Evolutionary conservation across 2,113 vertebrate species (phyloP).

Genomic region (Cyprinodon variegatus): DNA sequence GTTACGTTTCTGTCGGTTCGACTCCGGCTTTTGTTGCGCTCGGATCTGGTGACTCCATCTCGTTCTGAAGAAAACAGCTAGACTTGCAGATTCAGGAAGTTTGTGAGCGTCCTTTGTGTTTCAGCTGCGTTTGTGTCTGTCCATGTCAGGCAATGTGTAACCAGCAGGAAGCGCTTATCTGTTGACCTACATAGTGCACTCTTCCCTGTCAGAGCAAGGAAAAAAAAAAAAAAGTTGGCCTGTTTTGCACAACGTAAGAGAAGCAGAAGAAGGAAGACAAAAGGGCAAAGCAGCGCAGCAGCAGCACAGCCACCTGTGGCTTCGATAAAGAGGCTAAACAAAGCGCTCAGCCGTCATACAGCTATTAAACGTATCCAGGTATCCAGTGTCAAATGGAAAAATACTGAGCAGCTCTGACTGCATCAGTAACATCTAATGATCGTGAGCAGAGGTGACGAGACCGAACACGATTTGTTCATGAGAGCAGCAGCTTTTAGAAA

Average conservation of each 20-base stretch:
- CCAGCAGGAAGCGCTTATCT: constrained; percentile 76
- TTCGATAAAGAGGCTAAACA: constrained; percentile 47
- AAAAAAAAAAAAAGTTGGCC: constrained; percentile 47
- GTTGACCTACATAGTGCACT: constrained; percentile 74
- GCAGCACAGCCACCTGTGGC: constrained; percentile 66
- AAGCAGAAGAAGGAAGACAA: constrained; percentile 12
- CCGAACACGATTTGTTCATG: neutral
- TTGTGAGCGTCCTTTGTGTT: constrained; percentile 7
- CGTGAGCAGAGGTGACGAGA: neutral
- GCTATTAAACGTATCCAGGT: constrained; percentile 39
- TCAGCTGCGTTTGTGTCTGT: constrained; percentile 28
- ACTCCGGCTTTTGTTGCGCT: neutral
- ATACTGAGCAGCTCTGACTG: constrained; percentile 26
- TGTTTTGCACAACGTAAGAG: constrained; percentile 50
- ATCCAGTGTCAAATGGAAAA: constrained; percentile 56
- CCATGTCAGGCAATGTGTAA: constrained; percentile 66
- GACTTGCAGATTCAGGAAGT: constrained; percentile 55
- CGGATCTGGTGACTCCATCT: constrained; percentile 16
- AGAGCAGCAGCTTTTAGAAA: neutral
- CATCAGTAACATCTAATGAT: neutral
- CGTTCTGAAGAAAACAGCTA: constrained; percentile 26
- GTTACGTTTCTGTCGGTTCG: neutral
- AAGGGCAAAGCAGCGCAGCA: neutral
- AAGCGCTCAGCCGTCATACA: constrained; percentile 42
- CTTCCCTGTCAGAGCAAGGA: constrained; percentile 48